Base-by-base conservation (phyloP, 2,888 invertebrate species). In the Agonopterix alstromeriana region DNA sequence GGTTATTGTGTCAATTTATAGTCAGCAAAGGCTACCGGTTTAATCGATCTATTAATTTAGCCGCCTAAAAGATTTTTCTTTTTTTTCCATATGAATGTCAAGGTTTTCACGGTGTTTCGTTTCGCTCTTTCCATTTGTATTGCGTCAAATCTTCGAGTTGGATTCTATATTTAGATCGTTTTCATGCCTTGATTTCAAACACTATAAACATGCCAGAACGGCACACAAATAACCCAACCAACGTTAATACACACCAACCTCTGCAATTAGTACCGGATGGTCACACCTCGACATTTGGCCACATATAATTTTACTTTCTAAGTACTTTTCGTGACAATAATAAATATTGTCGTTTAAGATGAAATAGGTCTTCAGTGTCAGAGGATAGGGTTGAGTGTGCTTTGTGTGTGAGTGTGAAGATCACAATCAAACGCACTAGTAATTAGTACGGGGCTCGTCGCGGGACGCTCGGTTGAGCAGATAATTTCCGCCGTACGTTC, bases 401-500 rank as follows among this genome's bases (percentile, higher is more conserved):
- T 49, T 45, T 55, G 67, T 46, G 57, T 51, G 56, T 49, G 47
- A 42, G 53, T 47, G 54, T 65, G 59, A 68, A 74, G 82, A 86
- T 86, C 82, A 82, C 77, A 84, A 86, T 87, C 85, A 84, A 80
- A 83, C 77, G 77, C 69, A 77, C 82, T 82, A 85, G 84, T 85
- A 87, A 87, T 88, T 88, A 87, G 85, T 82, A 73, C 73, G 72
- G 77, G 70, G 77, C 80, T 80, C 78, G 77, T 75, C 75, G 75
- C 70, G 79, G 73, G 79, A 79, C 83, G 86, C 77, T 84, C 73
- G 77, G 85, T 79, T 83, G 83, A 83, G 79, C 81, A 82, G 83
- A 87, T 86, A 86, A 87, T 87, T 88, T 88, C 87, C 87, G 87
- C 82, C 77, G 80, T 73, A 72, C 77, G 78, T 79, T 87, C 87